Evolutionary conservation across 92 coral and sea anemone species (phyloP), one percentile per base, ranked within the genome.

Genomic region (Siderastrea siderea): DNA sequence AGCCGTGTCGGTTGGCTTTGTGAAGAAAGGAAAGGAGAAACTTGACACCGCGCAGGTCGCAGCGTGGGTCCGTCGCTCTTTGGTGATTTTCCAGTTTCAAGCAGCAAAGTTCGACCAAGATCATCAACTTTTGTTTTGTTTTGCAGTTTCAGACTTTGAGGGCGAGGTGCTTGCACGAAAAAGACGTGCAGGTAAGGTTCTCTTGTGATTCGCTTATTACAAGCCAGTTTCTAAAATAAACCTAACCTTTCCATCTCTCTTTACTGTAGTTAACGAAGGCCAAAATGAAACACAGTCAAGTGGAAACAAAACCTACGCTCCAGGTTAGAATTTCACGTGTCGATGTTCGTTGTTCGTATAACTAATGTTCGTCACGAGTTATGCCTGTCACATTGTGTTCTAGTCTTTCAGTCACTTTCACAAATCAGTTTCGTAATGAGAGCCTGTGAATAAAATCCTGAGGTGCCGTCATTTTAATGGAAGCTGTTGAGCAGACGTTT

Each of bases 251-350:
- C 16, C 74, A 38, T 43, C 12, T 53, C 49, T 7, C 66, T n/a
- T n/a, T 59, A 6, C 16, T 82, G 51, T 83, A 89, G 92, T 59
- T 55, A 78, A 52, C 12, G 87, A 84, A 78, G 58, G 38, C 6
- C 64, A 51, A 3, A 76, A 82, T 54, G 75, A 54, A 14, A 82
- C 84, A 7, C 68, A 57, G 68, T 53, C 77, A 46, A 55, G 26
- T 81, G 68, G 7, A 68, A 81, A 71, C 76, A 46, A 1, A 70
- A 46, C 77, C 3, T n/a, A 66, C 44, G 16, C 44, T 47, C 77
- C 86, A 82, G 86, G 86, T 82, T 51, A 38, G 62, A 47, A 53
- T 47, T 8, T 19, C 2, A 1, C 7, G 4, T 26, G 8, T 67
- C 7, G 12, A 26, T 38, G 8, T 55, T 55, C 12, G 11, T 55